A percentile compares a stretch with the other conserved stretches of the same genome.
Evolutionary conservation across 2,113 vertebrate genomes (phyloP).

Genomic region (Aptenodytes forsteri): DNA sequence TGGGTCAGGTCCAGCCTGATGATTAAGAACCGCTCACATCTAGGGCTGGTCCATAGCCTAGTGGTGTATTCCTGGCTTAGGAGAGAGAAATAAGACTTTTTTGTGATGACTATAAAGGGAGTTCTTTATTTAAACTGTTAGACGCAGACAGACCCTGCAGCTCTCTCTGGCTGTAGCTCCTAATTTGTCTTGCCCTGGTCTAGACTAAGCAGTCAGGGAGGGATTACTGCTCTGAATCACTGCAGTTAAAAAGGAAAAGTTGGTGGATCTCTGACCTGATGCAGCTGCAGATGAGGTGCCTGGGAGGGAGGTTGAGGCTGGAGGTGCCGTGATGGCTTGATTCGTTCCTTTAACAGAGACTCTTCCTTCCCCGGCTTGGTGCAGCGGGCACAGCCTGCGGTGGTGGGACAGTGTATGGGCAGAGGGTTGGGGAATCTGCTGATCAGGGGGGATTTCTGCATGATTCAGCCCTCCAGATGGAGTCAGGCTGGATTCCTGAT

Average conservation of each 20-base stretch:
- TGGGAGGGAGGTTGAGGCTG: neutral
- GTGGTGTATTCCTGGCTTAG: slow-evolving; percentile 1
- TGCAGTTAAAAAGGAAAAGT: neutral
- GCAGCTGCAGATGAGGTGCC: accelerated
- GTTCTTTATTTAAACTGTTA: neutral
- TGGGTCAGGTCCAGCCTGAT: slow-evolving; percentile 17
- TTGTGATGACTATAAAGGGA: slow-evolving; percentile 25
- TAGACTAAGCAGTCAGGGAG: neutral
- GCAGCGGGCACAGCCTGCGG: neutral
- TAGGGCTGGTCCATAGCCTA: neutral
- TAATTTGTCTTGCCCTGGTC: neutral
- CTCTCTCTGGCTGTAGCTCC: slow-evolving; percentile 1
- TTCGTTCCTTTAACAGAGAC: neutral
- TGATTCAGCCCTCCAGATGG: neutral
- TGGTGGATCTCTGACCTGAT: neutral
- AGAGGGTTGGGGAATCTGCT: neutral
- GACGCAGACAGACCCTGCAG: neutral
- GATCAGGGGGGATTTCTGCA: neutral
- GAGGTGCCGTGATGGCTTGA: neutral
- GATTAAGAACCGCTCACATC: neutral
- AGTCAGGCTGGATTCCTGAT: neutral
- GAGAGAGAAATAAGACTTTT: neutral
- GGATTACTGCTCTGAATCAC: slow-evolving; percentile 3
- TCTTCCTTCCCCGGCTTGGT: accelerated
- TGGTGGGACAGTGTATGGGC: neutral